phyloP scores from a whole-genome alignment of 2,797 vertebrate genomes.

The Esox masquinongy region DNA sequence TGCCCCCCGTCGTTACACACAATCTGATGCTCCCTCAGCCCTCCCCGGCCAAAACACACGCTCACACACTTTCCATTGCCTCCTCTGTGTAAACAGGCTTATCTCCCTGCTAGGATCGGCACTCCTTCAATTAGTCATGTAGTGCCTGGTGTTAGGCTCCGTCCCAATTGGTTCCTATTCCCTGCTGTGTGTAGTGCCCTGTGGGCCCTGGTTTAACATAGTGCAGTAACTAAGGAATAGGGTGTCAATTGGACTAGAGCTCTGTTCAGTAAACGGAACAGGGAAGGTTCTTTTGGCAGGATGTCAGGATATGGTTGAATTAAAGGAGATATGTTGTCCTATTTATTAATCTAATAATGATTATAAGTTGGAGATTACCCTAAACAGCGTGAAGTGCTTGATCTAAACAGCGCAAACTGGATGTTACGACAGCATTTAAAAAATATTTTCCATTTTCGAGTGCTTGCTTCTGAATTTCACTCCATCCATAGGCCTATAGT shows the following conservation, averaged over 20 bases:
- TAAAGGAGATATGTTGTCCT: too few species aligned
- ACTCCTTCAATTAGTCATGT: conserved; percentile 10
- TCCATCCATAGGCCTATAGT: too few species aligned
- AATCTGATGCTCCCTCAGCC: conserved; percentile 21
- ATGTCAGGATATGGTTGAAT: background rate
- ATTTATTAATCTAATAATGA: too few species aligned
- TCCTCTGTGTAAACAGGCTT: conserved; percentile 30
- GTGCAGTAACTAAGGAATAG: too few species aligned
- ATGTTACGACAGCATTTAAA: too few species aligned
- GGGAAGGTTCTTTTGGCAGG: background rate
- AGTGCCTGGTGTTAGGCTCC: background rate
- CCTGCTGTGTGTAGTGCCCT: too few species aligned
- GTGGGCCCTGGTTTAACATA: too few species aligned
- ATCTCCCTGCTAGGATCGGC: conserved; percentile 33
- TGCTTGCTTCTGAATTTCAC: too few species aligned
- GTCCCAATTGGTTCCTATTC: too few species aligned
- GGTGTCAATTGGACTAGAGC: too few species aligned
- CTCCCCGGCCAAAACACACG: background rate
- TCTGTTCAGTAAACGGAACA: background rate
- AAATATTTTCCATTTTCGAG: too few species aligned
- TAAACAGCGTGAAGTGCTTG: background rate
- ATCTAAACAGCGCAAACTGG: background rate
- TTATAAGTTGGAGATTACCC: background rate
- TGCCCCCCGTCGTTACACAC: conserved; percentile 15
- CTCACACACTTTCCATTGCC: background rate